Percentiles rank a stretch among this genome's conserved stretches.
Conservation (phyloP, 1,140 invertebrate species). For the Sycophila sp. region DNA sequence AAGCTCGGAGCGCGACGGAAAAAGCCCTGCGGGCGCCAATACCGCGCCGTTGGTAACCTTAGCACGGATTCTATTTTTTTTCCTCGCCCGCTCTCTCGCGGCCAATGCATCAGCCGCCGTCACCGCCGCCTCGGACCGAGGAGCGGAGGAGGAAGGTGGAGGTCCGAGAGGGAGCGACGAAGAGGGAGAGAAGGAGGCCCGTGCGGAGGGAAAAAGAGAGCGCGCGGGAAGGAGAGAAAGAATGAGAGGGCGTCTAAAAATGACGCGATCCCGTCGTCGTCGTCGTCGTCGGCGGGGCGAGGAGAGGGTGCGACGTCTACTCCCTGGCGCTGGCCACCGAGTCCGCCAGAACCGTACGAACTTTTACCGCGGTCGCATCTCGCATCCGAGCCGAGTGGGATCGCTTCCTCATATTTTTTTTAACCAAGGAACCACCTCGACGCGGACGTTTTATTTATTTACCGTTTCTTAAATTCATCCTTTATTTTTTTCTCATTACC, state of each 20-base stretch:
- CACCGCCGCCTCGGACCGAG: not conserved
- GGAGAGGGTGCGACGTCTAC: constrained; percentile 32
- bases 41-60: constrained; percentile 26
- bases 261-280: constrained; percentile 29
- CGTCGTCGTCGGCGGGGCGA: not conserved
- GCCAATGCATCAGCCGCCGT: too few relatives aligned
- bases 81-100: not conserved
- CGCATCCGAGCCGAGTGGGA: constrained; percentile 19
- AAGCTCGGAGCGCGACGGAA: not conserved
- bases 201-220: not conserved
- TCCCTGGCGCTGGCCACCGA: constrained; percentile 26
- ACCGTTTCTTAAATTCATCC: constrained; percentile 12
- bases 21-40: not conserved
- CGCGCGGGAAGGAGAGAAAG: not conserved
- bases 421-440: too few relatives aligned
- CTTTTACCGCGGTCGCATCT: constrained; percentile 61
- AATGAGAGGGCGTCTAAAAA: constrained; percentile 39
- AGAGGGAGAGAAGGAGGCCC: not conserved
- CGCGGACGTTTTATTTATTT: constrained; percentile 26
- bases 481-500: not conserved
- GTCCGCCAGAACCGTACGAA: constrained; percentile 60
- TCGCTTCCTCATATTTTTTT: constrained; percentile 9
- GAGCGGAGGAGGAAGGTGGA: not conserved
- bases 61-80: constrained; percentile 36
- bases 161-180: not conserved